phyloP scores from a whole-genome alignment of 2,113 vertebrate genomes.

The Pomatorhinus ruficollis region DNA sequence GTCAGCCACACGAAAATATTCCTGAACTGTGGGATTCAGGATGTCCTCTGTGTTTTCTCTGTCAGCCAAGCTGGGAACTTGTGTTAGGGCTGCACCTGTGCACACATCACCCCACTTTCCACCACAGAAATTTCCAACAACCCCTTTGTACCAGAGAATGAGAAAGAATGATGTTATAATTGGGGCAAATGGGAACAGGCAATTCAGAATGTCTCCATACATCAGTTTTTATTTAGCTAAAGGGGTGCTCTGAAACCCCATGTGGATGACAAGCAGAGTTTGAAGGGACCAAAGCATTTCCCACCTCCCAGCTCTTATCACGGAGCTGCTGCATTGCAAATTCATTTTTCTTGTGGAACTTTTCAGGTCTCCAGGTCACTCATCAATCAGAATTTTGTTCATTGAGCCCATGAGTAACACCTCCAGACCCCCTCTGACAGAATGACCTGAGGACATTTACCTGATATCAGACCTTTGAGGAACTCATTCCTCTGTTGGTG shows the following conservation, averaged over 20 bases:
- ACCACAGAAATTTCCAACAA: neutral
- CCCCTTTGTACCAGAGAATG: neutral
- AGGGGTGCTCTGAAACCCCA: neutral
- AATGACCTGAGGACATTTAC: neutral
- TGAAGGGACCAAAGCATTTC: neutral
- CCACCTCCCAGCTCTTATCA: neutral
- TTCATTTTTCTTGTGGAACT: neutral
- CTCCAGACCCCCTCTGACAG: neutral
- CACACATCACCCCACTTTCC: neutral
- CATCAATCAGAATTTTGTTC: neutral
- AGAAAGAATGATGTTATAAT: neutral
- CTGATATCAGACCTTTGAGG: neutral
- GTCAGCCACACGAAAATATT: neutral
- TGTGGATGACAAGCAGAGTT: accelerated
- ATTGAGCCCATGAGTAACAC: accelerated
- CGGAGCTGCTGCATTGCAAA: neutral
- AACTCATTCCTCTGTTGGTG: accelerated
- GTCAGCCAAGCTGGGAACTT: neutral
- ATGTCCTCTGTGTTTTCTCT: neutral
- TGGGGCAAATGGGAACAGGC: neutral
- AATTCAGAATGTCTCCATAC: neutral
- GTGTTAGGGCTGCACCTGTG: neutral
- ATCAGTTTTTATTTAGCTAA: neutral
- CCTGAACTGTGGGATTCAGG: neutral
- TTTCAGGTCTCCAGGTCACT: neutral